Evolutionary conservation across 2,113 vertebrate genomes (phyloP).

Genomic region (Lepisosteus osseus): DNA sequence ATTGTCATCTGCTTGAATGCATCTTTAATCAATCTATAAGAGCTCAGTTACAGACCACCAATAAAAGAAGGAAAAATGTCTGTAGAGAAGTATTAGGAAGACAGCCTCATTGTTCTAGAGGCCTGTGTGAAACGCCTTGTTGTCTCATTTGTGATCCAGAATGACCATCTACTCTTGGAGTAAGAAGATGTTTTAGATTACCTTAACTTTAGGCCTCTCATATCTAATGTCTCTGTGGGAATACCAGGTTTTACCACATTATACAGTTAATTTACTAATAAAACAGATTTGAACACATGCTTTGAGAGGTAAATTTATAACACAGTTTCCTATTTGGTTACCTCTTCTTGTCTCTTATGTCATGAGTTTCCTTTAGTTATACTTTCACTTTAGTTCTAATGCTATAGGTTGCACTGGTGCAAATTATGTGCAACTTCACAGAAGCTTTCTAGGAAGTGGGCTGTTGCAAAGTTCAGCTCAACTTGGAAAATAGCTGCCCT

Average conservation of each 20-base stretch:
- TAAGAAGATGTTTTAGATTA: constrained; percentile 22
- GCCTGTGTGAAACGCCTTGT: neutral
- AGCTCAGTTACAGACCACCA: too few species aligned
- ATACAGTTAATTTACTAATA: constrained; percentile 19
- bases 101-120: neutral
- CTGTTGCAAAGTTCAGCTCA: neutral
- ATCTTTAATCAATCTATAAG: too few species aligned
- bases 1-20: too few species aligned
- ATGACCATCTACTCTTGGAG: constrained; percentile 53
- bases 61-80: too few species aligned
- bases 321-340: constrained; percentile 12
- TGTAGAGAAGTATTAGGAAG: too few species aligned
- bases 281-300: neutral
- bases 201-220: too few species aligned
- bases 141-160: constrained; percentile 27
- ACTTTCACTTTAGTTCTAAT: constrained; percentile 24
- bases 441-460: neutral
- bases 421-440: neutral
- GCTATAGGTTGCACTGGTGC: constrained; percentile 19
- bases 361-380: constrained; percentile 14
- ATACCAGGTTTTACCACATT: constrained; percentile 26
- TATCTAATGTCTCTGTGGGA: too few species aligned
- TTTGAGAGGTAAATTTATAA: too few species aligned
- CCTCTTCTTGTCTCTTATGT: constrained; percentile 29
- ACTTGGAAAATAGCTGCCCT: constrained; percentile 15